Percentiles rank a stretch among this genome's conserved stretches.
Evolutionary conservation across 1,140 invertebrate genomes (phyloP).

Genomic region (Bombus confusus): DNA sequence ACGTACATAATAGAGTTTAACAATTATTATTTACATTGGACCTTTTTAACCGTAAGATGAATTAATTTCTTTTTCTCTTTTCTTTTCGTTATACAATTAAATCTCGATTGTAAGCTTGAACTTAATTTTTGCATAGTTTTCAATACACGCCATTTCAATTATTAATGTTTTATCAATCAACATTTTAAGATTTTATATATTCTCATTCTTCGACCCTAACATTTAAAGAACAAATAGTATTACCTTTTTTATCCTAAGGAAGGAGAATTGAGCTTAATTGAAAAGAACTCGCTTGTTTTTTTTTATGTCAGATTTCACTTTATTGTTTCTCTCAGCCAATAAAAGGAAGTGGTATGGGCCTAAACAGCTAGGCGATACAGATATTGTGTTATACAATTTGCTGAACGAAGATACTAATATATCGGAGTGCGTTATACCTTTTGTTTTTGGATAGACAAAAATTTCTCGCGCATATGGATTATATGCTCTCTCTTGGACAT

Average conservation of each 20-base stretch:
- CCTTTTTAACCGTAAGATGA: not conserved
- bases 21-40: not conserved
- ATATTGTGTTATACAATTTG: conserved; percentile 30
- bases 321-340: conserved; percentile 75
- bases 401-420: conserved; percentile 6
- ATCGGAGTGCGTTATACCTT: not conserved
- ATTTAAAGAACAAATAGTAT: not conserved
- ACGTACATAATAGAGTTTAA: not conserved
- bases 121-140: too few relatives aligned
- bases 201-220: not conserved
- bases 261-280: conserved; percentile 23
- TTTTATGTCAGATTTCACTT: conserved; percentile 71
- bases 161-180: not conserved
- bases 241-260: not conserved
- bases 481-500: not conserved
- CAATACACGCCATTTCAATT: too few relatives aligned
- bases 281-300: conserved; percentile 35
- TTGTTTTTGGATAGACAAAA: conserved; percentile 2
- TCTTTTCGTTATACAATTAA: not conserved
- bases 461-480: not conserved
- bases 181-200: not conserved
- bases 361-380: conserved; percentile 62
- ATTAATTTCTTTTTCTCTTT: not conserved
- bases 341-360: conserved; percentile 43
- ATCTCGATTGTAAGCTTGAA: not conserved